phyloP scores from a whole-genome alignment of 2,113 vertebrate species.

The Xyrauchen texanus region DNA sequence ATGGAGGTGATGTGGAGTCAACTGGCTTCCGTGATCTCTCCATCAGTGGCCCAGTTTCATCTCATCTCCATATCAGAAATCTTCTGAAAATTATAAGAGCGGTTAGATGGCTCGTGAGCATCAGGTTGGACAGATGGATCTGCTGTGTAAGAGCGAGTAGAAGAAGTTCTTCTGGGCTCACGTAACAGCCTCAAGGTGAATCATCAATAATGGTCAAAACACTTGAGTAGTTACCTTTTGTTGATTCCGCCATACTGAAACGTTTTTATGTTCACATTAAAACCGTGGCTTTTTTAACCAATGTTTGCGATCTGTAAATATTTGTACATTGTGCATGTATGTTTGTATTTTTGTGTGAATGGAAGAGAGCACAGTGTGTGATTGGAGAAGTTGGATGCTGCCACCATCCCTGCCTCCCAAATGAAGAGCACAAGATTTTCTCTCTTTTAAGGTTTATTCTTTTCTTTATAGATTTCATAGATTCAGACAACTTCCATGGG shows the following conservation, averaged over 20 bases:
- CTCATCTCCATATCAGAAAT: constrained; percentile 5
- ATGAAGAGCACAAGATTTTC: constrained; percentile 73
- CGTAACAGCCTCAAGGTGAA: background rate
- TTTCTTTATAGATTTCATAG: constrained; percentile 58
- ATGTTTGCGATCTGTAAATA: constrained; percentile 68
- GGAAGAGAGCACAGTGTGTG: constrained; percentile 50
- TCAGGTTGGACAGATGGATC: too few relatives aligned
- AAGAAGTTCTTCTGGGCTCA: background rate
- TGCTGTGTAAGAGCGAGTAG: background rate
- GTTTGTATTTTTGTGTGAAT: constrained; percentile 51
- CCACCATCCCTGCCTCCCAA: constrained; percentile 57
- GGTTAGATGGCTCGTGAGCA: background rate
- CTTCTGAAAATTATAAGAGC: background rate
- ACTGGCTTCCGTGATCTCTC: background rate
- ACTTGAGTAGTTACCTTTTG: constrained; percentile 68
- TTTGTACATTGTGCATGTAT: constrained; percentile 67
- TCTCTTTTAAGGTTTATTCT: background rate
- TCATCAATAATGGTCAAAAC: constrained; percentile 48
- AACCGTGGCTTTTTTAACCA: constrained; percentile 67
- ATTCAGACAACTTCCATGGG: constrained; percentile 69
- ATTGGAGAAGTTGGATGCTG: constrained; percentile 31
- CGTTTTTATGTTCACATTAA: constrained; percentile 60
- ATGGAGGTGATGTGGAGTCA: background rate
- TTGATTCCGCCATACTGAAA: constrained; percentile 53
- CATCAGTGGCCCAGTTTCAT: background rate